A percentile compares a stretch with the other conserved stretches of the same genome.
phyloP scores from a whole-genome alignment of 2,113 vertebrate species.

The Oncorhynchus gorbuscha region DNA sequence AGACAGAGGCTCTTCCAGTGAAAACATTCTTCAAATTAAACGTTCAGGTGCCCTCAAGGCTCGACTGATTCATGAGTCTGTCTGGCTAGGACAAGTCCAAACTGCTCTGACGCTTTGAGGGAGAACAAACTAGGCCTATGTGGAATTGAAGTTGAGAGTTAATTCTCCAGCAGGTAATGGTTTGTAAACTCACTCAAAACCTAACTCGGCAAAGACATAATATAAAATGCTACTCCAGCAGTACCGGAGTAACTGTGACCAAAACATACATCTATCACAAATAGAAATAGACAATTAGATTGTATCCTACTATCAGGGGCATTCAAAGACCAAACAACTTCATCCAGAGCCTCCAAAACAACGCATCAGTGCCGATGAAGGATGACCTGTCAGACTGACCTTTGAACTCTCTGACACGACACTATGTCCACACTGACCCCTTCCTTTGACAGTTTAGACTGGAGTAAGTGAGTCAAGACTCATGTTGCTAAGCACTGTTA shows the following conservation, averaged over 20 bases:
- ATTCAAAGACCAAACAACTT: no score
- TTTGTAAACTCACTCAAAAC: no score
- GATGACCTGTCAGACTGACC: neutral
- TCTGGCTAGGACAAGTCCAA: constrained; percentile 59
- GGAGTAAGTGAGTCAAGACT: constrained; percentile 21
- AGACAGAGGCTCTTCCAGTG: neutral
- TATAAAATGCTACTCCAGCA: no score
- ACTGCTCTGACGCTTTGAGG: constrained; percentile 23
- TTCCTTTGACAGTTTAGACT: neutral
- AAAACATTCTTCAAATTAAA: constrained; percentile 35
- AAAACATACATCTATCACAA: no score
- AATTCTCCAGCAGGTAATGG: constrained; percentile 10
- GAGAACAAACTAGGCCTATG: constrained; percentile 1
- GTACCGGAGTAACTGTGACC: no score
- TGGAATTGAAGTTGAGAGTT: no score
- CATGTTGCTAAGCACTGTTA: constrained; percentile 40
- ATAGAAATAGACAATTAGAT: no score
- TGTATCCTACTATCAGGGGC: no score
- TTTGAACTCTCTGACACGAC: neutral
- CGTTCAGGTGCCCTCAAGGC: neutral
- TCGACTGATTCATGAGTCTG: neutral
- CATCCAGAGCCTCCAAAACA: no score
- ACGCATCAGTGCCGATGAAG: no score
- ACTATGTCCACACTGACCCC: neutral
- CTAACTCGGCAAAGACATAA: no score